phyloP scores from a whole-genome alignment of 2,797 vertebrate genomes.

The Pantherophis vulpinus region DNA sequence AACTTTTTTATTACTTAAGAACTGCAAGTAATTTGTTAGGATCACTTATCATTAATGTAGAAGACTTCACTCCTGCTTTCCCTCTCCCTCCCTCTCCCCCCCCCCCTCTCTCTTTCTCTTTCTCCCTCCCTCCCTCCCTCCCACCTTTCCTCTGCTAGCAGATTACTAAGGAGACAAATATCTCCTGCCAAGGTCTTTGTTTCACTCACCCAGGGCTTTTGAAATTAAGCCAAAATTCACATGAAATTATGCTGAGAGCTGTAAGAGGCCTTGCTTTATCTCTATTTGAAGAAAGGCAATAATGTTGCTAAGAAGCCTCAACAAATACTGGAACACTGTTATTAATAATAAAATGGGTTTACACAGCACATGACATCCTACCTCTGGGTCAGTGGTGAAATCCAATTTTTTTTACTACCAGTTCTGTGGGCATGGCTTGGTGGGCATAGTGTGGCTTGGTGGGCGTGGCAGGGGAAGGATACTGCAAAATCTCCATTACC shows the following conservation, averaged over 20 bases:
- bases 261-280: not conserved
- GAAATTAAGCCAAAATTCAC: not conserved
- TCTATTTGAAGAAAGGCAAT: not conserved
- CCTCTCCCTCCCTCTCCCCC: not conserved
- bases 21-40: not conserved
- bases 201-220: not conserved
- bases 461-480: no score
- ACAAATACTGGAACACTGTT: not conserved
- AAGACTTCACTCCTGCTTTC: not conserved
- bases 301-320: not conserved
- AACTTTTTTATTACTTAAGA: not conserved
- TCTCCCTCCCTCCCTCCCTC: no score
- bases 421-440: no score
- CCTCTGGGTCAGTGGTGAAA: not conserved
- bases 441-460: no score
- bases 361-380: not conserved
- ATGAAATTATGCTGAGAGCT: not conserved
- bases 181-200: not conserved
- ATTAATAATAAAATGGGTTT: not conserved
- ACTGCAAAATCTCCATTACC: no score
- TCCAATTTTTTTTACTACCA: no score
- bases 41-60: not conserved
- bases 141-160: not conserved
- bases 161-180: not conserved
- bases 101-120: fast-evolving